Conservation (phyloP, 1,140 invertebrate genomes). For the Luehdorfia chinensis region DNA sequence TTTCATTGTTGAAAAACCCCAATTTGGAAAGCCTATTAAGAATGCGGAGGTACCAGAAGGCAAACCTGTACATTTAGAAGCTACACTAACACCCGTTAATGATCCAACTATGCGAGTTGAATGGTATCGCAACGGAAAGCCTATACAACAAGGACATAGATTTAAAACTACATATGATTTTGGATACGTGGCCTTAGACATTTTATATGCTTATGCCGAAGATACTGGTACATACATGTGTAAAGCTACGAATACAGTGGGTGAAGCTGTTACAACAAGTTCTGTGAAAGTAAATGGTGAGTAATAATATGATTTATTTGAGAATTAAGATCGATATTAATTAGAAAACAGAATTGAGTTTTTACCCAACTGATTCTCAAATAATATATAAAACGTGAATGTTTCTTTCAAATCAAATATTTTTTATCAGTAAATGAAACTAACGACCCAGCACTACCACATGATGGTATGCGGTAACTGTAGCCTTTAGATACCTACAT, state of each 20-base stretch:
- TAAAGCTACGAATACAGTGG: conserved; percentile 93
- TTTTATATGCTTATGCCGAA: conserved; percentile 97
- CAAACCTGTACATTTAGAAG: conserved; percentile 95
- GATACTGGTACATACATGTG: conserved; percentile 97
- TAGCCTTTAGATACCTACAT: too few species aligned
- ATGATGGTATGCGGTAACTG: too few species aligned
- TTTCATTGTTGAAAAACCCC: conserved; percentile 88
- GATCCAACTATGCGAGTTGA: conserved; percentile 97
- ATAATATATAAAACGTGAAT: too few species aligned
- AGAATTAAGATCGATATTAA: too few species aligned
- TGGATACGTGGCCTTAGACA: conserved; percentile 96
- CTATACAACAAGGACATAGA: conserved; percentile 92
- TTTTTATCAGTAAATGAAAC: too few species aligned
- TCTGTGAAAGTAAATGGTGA: conserved; percentile 89
- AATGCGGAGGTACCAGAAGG: conserved; percentile 92
- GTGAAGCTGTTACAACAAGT: conserved; percentile 94
- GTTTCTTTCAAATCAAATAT: too few species aligned
- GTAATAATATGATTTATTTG: too few species aligned
- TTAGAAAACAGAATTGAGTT: too few species aligned
- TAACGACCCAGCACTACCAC: too few species aligned
- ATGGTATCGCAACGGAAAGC: conserved; percentile 95
- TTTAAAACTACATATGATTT: conserved; percentile 97
- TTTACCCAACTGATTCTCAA: too few species aligned
- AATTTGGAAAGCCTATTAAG: conserved; percentile 92
- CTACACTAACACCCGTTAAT: conserved; percentile 95